phyloP scores from a whole-genome alignment of 2,888 invertebrate species.

The Leptogaster cylindrica region DNA sequence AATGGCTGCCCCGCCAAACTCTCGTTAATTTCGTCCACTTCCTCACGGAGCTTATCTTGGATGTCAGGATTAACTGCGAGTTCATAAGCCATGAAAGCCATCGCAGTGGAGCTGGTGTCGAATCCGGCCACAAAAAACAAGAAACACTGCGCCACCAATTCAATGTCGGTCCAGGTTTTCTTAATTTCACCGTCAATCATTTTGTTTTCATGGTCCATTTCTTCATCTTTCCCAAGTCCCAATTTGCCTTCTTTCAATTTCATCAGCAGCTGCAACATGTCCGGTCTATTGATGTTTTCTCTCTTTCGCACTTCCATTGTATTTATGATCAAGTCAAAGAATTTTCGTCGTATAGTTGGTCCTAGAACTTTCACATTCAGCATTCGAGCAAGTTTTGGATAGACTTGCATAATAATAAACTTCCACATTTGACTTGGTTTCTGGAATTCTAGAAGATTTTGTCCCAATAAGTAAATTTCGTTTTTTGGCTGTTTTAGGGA shows the following conservation, averaged over 20 bases:
- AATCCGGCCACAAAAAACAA: conserved; percentile 68
- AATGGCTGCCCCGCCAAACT: conserved; percentile 62
- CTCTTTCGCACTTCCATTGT: conserved; percentile 63
- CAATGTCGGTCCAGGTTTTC: conserved; percentile 62
- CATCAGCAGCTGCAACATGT: conserved; percentile 66
- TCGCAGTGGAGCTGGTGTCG: conserved; percentile 61
- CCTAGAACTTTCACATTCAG: conserved; percentile 48
- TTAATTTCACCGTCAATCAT: conserved; percentile 48
- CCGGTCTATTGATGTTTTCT: conserved; percentile 63
- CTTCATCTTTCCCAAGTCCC: not conserved
- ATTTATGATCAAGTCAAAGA: conserved; percentile 54
- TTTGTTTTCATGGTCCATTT: conserved; percentile 59
- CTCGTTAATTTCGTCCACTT: conserved; percentile 64
- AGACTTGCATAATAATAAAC: conserved; percentile 44
- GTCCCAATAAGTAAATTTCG: conserved; percentile 65
- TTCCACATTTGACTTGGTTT: conserved; percentile 35
- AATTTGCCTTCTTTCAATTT: not conserved
- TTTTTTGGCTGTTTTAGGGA: conserved; percentile 65
- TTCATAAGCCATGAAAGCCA: conserved; percentile 66
- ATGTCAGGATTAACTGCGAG: conserved; percentile 67
- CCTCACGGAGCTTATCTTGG: conserved; percentile 65
- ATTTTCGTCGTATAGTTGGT: conserved; percentile 47
- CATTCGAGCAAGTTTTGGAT: conserved; percentile 47
- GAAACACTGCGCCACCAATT: conserved; percentile 67
- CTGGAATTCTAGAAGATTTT: conserved; percentile 56